These are phyloP conservation scores for Sternarchorhynchus goeldii DNA, from an alignment of 2,797 vertebrate genomes.

Conservation along the genomic window DNA sequence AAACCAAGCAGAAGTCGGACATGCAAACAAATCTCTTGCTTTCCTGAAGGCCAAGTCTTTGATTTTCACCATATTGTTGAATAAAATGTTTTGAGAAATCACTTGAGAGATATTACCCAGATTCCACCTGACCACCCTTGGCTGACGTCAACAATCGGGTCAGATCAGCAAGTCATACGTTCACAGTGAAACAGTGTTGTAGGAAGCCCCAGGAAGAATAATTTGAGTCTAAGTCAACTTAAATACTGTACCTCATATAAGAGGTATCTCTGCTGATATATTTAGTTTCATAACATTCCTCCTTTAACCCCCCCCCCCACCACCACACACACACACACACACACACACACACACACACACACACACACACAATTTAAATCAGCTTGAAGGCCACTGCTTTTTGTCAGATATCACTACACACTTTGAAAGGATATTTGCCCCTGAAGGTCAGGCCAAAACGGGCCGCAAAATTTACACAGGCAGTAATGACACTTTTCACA, in stretches of 20 bases:
- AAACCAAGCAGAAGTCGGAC: not conserved
- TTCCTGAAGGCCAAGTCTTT: not conserved
- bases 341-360: slow-evolving; percentile 20
- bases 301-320: slow-evolving; percentile 41
- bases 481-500: slow-evolving; percentile 57
- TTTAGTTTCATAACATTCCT: slow-evolving; percentile 63
- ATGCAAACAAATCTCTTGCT: not conserved
- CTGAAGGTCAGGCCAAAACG: slow-evolving; percentile 67
- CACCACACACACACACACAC: not conserved
- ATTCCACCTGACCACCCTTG: not conserved
- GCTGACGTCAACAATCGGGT: not conserved
- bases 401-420: slow-evolving; percentile 74
- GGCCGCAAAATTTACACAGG: slow-evolving; percentile 64
- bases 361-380: slow-evolving; percentile 65
- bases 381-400: slow-evolving; percentile 73
- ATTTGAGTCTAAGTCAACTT: slow-evolving; percentile 48
- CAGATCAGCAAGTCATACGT: slow-evolving; percentile 17
- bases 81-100: slow-evolving; percentile 9
- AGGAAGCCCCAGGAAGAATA: slow-evolving; percentile 40
- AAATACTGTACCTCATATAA: slow-evolving; percentile 37
- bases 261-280: slow-evolving; percentile 58
- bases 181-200: slow-evolving; percentile 6
- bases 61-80: not conserved
- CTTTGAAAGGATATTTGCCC: slow-evolving; percentile 77
- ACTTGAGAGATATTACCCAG: not conserved